Percentiles rank a stretch among this genome's conserved stretches.
phyloP scores from a whole-genome alignment of 2,797 vertebrate genomes.

The Prunella strophiata region DNA sequence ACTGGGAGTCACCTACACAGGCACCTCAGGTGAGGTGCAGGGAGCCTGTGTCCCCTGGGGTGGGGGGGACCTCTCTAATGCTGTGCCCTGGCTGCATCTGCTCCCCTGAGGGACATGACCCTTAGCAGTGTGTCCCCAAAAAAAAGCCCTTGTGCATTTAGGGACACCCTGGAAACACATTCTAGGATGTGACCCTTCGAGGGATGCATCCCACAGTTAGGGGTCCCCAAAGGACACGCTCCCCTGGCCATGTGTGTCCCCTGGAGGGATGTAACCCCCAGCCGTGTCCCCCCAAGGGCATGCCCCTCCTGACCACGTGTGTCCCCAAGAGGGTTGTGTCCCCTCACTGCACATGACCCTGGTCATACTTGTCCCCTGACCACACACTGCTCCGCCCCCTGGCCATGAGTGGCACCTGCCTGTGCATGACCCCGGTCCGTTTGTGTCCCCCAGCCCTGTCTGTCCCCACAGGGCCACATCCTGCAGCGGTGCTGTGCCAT shows the following conservation, averaged over 20 bases:
- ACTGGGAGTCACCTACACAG: background rate
- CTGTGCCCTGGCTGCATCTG: background rate
- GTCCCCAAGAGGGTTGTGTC: background rate
- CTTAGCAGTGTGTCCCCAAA: background rate
- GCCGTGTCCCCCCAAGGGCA: background rate
- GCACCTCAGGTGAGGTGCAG: background rate
- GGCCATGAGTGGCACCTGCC: background rate
- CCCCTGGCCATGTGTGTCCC: background rate
- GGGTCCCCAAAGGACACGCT: background rate
- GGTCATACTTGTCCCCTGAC: background rate
- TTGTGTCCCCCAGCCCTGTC: background rate
- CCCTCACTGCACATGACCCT: background rate
- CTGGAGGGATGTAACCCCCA: background rate
- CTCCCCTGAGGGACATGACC: background rate
- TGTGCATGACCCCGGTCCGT: background rate
- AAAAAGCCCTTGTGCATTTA: background rate
- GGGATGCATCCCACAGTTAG: background rate
- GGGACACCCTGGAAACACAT: background rate
- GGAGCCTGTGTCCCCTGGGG: background rate
- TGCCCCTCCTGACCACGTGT: accelerated
- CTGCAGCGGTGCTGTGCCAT: background rate
- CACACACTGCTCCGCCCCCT: accelerated
- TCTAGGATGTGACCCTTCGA: too few species aligned
- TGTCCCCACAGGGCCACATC: background rate
- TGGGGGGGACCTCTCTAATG: background rate